Evolutionary conservation across 2,888 invertebrate species (phyloP).

Genomic region (Euclidia mi): DNA sequence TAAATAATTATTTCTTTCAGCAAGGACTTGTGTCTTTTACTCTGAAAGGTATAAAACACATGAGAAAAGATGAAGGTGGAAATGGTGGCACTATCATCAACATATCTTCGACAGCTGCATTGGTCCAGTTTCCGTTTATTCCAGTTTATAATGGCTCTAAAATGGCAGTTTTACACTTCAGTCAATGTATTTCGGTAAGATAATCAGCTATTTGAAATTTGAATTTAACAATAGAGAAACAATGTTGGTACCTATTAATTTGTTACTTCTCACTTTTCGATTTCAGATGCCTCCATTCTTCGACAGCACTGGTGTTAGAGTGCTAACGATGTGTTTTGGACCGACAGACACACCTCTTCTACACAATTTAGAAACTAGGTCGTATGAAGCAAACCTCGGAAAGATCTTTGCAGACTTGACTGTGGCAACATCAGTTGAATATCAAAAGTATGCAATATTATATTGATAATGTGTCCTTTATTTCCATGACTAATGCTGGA

Average conservation of each 20-base stretch:
- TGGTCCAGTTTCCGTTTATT: slow-evolving; percentile 40
- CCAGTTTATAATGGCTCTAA: slow-evolving; percentile 69
- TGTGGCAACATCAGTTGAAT: neutral
- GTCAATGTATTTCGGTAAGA: slow-evolving; percentile 61
- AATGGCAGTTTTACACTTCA: slow-evolving; percentile 64
- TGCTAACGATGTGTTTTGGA: slow-evolving; percentile 64
- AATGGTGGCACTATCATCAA: slow-evolving; percentile 70
- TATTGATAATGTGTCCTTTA: no score
- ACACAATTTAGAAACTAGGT: slow-evolving; percentile 47
- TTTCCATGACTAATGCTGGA: no score
- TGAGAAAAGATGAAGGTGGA: slow-evolving; percentile 67
- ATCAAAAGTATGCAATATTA: slow-evolving; percentile 48
- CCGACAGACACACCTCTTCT: slow-evolving; percentile 65
- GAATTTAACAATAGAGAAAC: no score
- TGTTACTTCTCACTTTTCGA: no score
- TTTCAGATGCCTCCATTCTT: slow-evolving; percentile 62
- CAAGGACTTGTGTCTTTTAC: slow-evolving; percentile 83
- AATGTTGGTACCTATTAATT: no score
- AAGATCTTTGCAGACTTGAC: slow-evolving; percentile 4
- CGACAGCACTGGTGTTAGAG: slow-evolving; percentile 57
- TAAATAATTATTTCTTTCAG: slow-evolving; percentile 64
- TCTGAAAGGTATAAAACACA: slow-evolving; percentile 64
- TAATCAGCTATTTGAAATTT: no score
- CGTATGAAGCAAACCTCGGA: slow-evolving; percentile 45
- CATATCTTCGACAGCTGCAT: slow-evolving; percentile 62